Evolutionary conservation across 2,113 vertebrate species (phyloP).

Genomic region (Xiphophorus couchianus): DNA sequence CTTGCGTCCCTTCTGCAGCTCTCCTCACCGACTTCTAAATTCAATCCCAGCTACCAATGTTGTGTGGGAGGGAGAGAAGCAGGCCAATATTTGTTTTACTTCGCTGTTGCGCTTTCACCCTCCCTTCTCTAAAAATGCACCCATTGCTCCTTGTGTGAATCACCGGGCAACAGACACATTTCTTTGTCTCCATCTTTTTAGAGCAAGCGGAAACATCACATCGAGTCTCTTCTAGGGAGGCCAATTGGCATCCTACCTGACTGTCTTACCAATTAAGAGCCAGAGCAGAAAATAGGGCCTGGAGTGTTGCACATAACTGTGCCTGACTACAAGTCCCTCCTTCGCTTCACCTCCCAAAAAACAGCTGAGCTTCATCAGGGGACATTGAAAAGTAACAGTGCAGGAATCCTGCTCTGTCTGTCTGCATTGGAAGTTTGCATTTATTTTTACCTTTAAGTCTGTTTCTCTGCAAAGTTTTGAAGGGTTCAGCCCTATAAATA

Average conservation of each 20-base stretch:
- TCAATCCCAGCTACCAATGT: slow-evolving; percentile 62
- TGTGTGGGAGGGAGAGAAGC: slow-evolving; percentile 49
- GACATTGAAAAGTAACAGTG: slow-evolving; percentile 42
- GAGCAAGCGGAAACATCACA: slow-evolving; percentile 73
- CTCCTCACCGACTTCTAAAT: slow-evolving; percentile 43
- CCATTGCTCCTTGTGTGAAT: slow-evolving; percentile 77
- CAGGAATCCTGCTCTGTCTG: slow-evolving; percentile 1
- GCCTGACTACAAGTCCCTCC: slow-evolving; percentile 74
- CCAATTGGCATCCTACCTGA: slow-evolving; percentile 78
- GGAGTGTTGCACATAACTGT: slow-evolving; percentile 75
- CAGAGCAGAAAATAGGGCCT: slow-evolving; percentile 60
- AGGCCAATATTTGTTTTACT: slow-evolving; percentile 76
- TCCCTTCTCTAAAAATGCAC: slow-evolving; percentile 69
- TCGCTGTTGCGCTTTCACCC: slow-evolving; percentile 59
- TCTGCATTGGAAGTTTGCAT: slow-evolving; percentile 17
- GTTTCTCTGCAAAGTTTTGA: slow-evolving; percentile 5
- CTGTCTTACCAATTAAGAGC: slow-evolving; percentile 82
- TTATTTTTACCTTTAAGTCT: slow-evolving; percentile 17
- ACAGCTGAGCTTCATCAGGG: slow-evolving; percentile 56
- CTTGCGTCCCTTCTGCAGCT: slow-evolving; percentile 20
- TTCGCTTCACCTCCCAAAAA: slow-evolving; percentile 55
- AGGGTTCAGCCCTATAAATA: no score
- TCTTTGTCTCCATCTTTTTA: slow-evolving; percentile 79
- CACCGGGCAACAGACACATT: slow-evolving; percentile 80
- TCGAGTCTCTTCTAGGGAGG: slow-evolving; percentile 74